A percentile compares a stretch with the other conserved stretches of the same genome.
phyloP scores from a whole-genome alignment of 2,113 vertebrate species.

The Propithecus coquereli region DNA sequence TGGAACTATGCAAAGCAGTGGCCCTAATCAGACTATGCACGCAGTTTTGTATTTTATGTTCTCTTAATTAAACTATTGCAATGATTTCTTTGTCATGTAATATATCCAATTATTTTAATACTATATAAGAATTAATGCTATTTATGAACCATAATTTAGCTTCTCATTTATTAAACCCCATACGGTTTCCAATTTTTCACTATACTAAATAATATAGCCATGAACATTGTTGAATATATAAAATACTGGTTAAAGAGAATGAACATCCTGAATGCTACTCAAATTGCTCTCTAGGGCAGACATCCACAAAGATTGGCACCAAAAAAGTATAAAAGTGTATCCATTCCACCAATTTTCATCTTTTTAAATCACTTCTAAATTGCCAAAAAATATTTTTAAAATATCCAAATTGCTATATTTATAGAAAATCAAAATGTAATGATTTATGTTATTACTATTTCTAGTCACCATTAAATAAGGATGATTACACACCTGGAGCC shows the following conservation, averaged over 20 bases:
- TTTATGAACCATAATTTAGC: not conserved
- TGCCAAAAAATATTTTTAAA: not conserved
- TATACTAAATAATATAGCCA: not conserved
- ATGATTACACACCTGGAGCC: slow-evolving; percentile 90
- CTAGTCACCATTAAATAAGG: not conserved
- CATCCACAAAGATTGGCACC: not conserved
- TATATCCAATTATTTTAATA: not conserved
- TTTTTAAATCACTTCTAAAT: not conserved
- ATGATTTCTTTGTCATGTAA: not conserved
- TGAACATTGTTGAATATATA: not conserved
- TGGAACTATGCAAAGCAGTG: not conserved
- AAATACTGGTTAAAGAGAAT: not conserved
- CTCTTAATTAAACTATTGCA: not conserved
- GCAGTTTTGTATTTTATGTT: not conserved
- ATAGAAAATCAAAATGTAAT: not conserved
- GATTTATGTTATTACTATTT: not conserved
- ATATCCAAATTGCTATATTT: not conserved
- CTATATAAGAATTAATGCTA: not conserved
- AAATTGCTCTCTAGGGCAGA: not conserved
- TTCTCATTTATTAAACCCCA: not conserved
- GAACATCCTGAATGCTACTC: not conserved
- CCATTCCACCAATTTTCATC: not conserved
- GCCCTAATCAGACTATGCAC: fast-evolving
- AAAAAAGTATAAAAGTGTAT: not conserved
- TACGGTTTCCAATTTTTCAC: not conserved